phyloP scores from a whole-genome alignment of 2,797 vertebrate species.

The Mormyrus proboscirostris region DNA sequence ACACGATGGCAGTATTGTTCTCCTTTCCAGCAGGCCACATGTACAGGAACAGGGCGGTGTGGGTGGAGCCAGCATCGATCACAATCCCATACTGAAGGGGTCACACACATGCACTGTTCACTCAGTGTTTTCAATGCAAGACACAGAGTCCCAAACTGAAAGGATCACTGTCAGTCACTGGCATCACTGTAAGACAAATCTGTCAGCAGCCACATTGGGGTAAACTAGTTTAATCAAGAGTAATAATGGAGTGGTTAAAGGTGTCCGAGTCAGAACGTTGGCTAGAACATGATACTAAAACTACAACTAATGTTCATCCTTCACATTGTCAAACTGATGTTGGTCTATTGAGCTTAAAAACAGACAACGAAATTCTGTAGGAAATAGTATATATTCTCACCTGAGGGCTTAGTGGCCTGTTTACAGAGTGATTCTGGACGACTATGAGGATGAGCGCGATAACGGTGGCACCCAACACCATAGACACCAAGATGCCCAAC shows the following conservation, averaged over 20 bases:
- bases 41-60: constrained; percentile 72
- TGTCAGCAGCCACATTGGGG: neutral
- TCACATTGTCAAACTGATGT: neutral
- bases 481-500: constrained; percentile 25
- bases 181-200: neutral
- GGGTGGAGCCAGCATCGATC: constrained; percentile 75
- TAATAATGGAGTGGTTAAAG: too few species aligned
- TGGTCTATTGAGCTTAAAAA: neutral
- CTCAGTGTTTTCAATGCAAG: neutral
- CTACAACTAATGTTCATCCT: too few species aligned
- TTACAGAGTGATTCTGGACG: constrained; percentile 29
- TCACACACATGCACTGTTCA: neutral
- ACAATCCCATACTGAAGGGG: constrained; percentile 70
- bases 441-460: constrained; percentile 37
- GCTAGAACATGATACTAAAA: too few species aligned
- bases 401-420: constrained; percentile 33
- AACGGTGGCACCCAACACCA: constrained; percentile 31
- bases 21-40: constrained; percentile 74
- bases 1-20: constrained; percentile 73
- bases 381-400: constrained; percentile 29
- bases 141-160: constrained; percentile 60
- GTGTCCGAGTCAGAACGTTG: too few species aligned
- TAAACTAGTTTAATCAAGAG: neutral
- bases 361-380: neutral
- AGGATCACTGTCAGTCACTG: neutral